These are phyloP conservation scores for Empis stercorea DNA, from an alignment of 2,888 invertebrate species.

Conservation along the genomic window DNA sequence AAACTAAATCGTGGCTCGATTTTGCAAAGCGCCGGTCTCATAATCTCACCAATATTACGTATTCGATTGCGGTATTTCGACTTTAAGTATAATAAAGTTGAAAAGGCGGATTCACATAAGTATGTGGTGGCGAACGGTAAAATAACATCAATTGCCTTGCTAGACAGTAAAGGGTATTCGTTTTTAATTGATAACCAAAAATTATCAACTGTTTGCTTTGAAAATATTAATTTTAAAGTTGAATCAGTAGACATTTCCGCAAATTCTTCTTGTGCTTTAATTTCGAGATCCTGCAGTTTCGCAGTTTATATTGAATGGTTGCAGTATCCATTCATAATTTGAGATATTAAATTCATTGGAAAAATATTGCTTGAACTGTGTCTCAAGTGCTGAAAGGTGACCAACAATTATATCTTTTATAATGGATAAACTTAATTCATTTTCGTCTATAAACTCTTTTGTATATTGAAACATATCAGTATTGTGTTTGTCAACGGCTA, in stretches of 20 bases:
- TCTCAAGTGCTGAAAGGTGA: neutral
- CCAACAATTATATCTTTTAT: neutral
- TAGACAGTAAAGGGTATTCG: neutral
- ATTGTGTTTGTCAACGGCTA: neutral
- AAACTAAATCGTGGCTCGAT: neutral
- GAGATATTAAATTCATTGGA: neutral
- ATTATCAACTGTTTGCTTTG: neutral
- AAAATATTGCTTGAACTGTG: neutral
- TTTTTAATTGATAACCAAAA: neutral
- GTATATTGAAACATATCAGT: neutral
- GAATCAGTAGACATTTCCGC: neutral
- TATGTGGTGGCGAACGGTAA: neutral
- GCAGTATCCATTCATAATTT: neutral
- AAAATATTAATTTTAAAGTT: neutral
- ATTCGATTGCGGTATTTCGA: neutral
- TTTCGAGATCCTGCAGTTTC: too few species aligned
- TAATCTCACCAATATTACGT: neutral
- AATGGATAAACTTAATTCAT: neutral
- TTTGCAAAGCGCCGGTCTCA: neutral
- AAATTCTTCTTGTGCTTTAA: neutral
- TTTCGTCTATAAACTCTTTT: neutral
- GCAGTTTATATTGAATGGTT: neutral
- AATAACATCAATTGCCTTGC: neutral
- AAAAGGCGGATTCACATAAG: neutral
- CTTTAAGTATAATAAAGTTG: neutral